Percentiles rank a stretch among this genome's conserved stretches.
Evolutionary conservation across 2,797 vertebrate species (phyloP).

Genomic region (Toxotes lorentzi): DNA sequence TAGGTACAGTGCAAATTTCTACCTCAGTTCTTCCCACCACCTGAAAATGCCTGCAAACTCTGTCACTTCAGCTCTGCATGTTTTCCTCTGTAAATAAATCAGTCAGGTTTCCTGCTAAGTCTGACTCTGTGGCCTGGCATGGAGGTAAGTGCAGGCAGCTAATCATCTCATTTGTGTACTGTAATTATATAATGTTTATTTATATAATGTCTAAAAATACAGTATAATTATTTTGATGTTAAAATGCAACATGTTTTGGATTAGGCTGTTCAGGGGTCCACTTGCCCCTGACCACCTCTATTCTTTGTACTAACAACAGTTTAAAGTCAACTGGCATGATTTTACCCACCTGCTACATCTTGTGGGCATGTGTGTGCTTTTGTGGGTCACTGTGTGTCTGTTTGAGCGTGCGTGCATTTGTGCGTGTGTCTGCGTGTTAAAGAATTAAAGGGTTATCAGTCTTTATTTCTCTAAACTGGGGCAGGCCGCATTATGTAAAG

Average conservation of each 20-base stretch:
- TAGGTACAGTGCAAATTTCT: not conserved
- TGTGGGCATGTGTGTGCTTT: slow-evolving; percentile 27
- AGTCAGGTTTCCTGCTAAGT: not conserved
- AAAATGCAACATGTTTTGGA: slow-evolving; percentile 7
- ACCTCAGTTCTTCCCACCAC: not conserved
- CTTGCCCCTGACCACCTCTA: not conserved
- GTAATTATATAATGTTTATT: slow-evolving; percentile 38
- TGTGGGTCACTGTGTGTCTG: slow-evolving; percentile 27
- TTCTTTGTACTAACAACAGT: not conserved
- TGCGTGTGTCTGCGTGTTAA: slow-evolving; percentile 31
- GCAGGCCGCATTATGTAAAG: slow-evolving; percentile 80
- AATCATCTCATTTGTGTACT: not conserved
- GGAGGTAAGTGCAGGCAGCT: not conserved
- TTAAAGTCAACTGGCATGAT: slow-evolving; percentile 21
- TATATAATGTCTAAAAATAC: slow-evolving; percentile 29
- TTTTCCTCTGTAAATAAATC: not conserved
- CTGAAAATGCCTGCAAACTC: not conserved
- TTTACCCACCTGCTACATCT: slow-evolving; percentile 44
- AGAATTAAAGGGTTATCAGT: slow-evolving; percentile 75
- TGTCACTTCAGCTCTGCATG: not conserved
- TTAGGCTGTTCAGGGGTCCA: not conserved
- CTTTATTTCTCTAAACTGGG: slow-evolving; percentile 80
- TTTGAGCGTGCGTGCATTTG: not conserved
- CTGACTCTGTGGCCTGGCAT: not conserved
- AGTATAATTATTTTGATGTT: not conserved